Evolutionary conservation across 2,797 vertebrate species (phyloP), one percentile per base, ranked within the genome.

Genomic region (Girardinus metallicus): DNA sequence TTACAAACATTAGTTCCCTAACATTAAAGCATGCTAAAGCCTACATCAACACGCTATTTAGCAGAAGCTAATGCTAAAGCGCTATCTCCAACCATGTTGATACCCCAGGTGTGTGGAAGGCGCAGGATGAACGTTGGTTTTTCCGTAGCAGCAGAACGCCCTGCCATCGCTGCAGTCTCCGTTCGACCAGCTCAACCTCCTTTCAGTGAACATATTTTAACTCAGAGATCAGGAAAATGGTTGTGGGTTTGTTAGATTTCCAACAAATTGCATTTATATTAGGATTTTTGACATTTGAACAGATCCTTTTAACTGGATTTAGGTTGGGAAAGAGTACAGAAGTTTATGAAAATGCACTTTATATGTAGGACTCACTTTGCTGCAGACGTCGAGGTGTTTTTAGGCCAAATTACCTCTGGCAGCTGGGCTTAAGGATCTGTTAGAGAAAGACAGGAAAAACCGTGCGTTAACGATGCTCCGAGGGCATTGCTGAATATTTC

Each of bases 311-410:
- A 36, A 73, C 9, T 26, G 53, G 12, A 49, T 71, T 46, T 46
- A 77, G 4, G 4, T n/a, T n/a, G 21, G 44, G 15, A 49, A 72
- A 73, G 10, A 11, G 4, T 4, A 62, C 39, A 77, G 47, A 51
- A n/a, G 29, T 46, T 80, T 2, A 39, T 16, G 44, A 64, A 23
- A 76, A 66, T 77, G n/a, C 26, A 9, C 68, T 66, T 18, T 76
- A n/a, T 8, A 31, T 0, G 4, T 73, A 41, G 21, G 29, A 88
- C 91, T 90, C 89, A 93, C 93, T 87, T 88, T 57, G 68, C 78
- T 76, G 75, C 46, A 26, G 75, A 82, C 73, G 62, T 51, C 83
- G 83, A 83, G 62, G 73, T 36, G 34, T 79, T n/a, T 83, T 82
- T 31, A 66, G 26, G 81, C 77, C 84, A 81, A 86, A 85, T 76